Base-by-base conservation (phyloP, 2,797 vertebrate species). In the Acanthurus tractus region DNA sequence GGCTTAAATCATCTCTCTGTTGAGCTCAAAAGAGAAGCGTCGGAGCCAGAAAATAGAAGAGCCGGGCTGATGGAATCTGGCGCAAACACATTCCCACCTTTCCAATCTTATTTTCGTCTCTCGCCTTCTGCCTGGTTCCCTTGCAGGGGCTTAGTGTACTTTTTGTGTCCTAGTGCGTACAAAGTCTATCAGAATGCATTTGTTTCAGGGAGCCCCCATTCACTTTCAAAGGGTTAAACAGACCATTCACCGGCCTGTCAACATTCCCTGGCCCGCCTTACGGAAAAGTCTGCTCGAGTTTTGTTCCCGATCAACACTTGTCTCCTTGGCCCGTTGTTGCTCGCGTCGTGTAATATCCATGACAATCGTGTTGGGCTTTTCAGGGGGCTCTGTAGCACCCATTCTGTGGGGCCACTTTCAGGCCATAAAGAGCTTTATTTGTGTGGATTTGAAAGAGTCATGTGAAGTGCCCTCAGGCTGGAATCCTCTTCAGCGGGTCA, bases 221-320 rank as follows among this genome's bases (percentile, higher is more conserved):
- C 96, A 96, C 93, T 96, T 97, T 96, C 96, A 97, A 99, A 98
- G 97, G 97, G 97, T 99, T 99, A 99, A 99, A 98, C 97, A 98
- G 97, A 97, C 97, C 97, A 97, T 99, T 99, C 98, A 98, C 94
- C 89, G 92, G 96, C 96, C 97, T 98, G 97, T 98, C 97, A 97
- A 96, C 96, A 96, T 96, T 94, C 96, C 90, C 94, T 94, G 96
- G 94, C 95, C 96, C 90, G 84, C 93, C 95, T 94, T 90, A 77
- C 86, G 88, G 94, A 96, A 96, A 96, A 97, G 96, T 96, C 96
- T 95, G 94, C 89, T 94, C 87, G 92, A 96, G 97, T 97, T 97
- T 97, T 97, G 96, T 98, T 97, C 92, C 93, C 74, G 94, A 94
- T 91, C 90, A 94, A 96, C 97, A 96, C 97, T 96, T 96, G 97